Conservation (phyloP, 2,113 vertebrate species). For the Nothoprocta pentlandii region DNA sequence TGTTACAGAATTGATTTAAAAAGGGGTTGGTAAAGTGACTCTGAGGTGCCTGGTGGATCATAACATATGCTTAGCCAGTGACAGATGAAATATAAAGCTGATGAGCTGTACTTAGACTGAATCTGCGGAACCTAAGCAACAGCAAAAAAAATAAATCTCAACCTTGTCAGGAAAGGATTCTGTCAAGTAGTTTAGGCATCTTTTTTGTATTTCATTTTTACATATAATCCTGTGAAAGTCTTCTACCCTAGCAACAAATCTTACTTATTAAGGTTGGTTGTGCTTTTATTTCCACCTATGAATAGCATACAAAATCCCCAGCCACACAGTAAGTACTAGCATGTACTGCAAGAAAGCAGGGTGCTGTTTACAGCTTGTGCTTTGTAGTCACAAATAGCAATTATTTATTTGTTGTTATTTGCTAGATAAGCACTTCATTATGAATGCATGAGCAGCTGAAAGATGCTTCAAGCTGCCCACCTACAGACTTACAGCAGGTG, state of each 20-base stretch:
- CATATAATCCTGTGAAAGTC: not conserved
- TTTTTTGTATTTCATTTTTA: conserved; percentile 21
- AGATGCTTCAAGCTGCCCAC: not conserved
- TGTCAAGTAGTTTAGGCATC: not conserved
- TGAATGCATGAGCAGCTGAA: not conserved
- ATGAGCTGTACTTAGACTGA: conserved; percentile 7
- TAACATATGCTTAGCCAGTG: not conserved
- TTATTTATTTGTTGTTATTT: not conserved
- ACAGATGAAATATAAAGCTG: conserved; percentile 21
- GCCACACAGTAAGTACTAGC: not conserved
- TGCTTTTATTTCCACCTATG: not conserved
- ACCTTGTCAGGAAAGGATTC: not conserved
- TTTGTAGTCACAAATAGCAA: not conserved
- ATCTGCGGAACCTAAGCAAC: conserved; percentile 3
- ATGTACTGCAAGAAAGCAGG: not conserved
- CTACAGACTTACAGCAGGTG: not conserved
- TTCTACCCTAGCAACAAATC: not conserved
- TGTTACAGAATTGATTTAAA: not conserved
- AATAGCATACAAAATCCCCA: not conserved
- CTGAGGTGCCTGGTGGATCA: not conserved
- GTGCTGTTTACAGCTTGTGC: not conserved
- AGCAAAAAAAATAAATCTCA: not conserved
- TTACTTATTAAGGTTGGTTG: not conserved
- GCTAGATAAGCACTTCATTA: not conserved
- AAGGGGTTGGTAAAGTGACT: not conserved